Conservation (phyloP, 2,797 vertebrate species). For the Scyliorhinus canicula region DNA sequence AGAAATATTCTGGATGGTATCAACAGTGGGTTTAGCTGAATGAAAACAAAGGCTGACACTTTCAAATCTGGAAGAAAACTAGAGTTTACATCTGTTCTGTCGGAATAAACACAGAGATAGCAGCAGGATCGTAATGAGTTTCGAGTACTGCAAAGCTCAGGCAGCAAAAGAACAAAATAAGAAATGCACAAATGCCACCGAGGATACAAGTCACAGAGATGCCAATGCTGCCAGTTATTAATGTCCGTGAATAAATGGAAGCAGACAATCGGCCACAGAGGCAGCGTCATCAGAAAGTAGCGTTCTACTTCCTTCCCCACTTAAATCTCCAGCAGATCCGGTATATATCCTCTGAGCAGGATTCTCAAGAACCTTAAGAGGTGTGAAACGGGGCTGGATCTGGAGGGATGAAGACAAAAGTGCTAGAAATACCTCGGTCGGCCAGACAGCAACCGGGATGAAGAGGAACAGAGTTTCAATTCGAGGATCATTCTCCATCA, state of each 20-base stretch:
- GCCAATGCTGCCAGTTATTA: background rate
- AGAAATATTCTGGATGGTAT: background rate
- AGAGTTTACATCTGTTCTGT: background rate
- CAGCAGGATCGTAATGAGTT: background rate
- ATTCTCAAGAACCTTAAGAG: too few relatives aligned
- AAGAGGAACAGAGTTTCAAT: too few relatives aligned
- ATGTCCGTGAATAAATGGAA: background rate
- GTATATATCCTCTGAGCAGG: background rate
- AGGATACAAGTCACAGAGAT: background rate
- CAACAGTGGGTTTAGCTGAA: background rate
- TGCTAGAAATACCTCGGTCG: too few relatives aligned
- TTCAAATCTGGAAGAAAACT: background rate
- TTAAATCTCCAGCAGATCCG: too few relatives aligned
- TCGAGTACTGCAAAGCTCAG: background rate
- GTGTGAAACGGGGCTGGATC: too few relatives aligned
- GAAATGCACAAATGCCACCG: background rate
- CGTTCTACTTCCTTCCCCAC: background rate
- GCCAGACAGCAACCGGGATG: too few relatives aligned
- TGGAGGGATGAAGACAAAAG: too few relatives aligned
- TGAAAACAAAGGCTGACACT: background rate
- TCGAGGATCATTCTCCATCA: too few relatives aligned
- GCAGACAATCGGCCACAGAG: background rate
- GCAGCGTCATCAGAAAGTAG: slow-evolving; percentile 7
- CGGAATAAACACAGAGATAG: background rate
- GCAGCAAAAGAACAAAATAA: background rate